A percentile compares a stretch with the other conserved stretches of the same genome.
Evolutionary conservation across 2,113 vertebrate genomes (phyloP).

Genomic region (Myiopsitta monachus): DNA sequence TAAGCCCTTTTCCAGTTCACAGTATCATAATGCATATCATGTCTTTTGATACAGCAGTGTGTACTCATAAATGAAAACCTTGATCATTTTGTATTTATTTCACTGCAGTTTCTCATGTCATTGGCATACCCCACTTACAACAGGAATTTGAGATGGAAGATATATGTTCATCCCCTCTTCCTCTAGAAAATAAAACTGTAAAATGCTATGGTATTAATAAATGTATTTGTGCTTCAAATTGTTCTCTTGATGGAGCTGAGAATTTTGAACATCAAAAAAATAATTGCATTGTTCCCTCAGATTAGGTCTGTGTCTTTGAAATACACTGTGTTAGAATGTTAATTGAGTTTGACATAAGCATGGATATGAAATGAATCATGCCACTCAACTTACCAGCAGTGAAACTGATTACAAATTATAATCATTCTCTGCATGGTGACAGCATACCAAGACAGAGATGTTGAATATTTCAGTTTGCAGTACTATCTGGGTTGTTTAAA

Average conservation of each 20-base stretch:
- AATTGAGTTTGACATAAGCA: conserved; percentile 85
- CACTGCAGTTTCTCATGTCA: not conserved
- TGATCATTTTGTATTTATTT: not conserved
- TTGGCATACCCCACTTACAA: not conserved
- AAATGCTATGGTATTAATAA: conserved; percentile 48
- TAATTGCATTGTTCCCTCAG: conserved; percentile 68
- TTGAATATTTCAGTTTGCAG: conserved; percentile 84
- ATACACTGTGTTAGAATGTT: conserved; percentile 76
- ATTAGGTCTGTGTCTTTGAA: conserved; percentile 75
- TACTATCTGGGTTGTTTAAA: conserved; percentile 84
- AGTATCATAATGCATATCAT: not conserved
- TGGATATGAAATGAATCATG: conserved; percentile 78
- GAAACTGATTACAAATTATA: conserved; percentile 86
- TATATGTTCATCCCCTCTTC: not conserved
- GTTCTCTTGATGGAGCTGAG: conserved; percentile 33
- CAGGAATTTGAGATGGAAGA: not conserved
- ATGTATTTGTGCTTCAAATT: conserved; percentile 49
- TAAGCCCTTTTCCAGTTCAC: not conserved
- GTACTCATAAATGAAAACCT: not conserved
- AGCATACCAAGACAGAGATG: conserved; percentile 80
- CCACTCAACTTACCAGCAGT: conserved; percentile 78
- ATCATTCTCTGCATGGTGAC: conserved; percentile 77
- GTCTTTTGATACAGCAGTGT: not conserved
- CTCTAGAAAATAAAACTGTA: not conserved
- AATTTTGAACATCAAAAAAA: conserved; percentile 67